These are phyloP conservation scores for Protobothrops mucrosquamatus DNA, from an alignment of 2,113 vertebrate genomes.

Conservation along the genomic window DNA sequence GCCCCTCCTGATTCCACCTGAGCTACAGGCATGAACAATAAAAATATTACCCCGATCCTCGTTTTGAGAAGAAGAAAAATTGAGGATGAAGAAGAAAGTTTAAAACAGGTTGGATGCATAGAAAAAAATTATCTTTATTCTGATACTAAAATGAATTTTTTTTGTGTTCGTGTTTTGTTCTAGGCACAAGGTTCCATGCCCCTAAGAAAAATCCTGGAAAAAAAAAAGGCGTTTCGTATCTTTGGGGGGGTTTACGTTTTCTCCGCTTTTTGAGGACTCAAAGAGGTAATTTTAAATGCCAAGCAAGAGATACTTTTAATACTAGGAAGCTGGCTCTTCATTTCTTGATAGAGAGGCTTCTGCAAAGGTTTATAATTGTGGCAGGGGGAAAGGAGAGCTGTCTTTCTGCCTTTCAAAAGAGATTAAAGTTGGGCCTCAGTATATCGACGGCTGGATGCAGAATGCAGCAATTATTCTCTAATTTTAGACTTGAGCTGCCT, in stretches of 20 bases:
- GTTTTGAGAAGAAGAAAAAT: background rate
- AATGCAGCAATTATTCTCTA: background rate
- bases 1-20: too few species aligned
- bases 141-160: background rate
- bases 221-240: background rate
- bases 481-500: background rate
- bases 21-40: background rate
- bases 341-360: background rate
- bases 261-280: background rate
- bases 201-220: background rate
- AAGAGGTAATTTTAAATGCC: background rate
- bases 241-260: background rate
- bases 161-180: background rate
- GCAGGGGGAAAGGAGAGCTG: too few species aligned
- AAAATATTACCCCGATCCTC: background rate
- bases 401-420: background rate
- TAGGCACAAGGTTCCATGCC: background rate
- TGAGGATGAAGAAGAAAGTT: background rate
- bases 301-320: background rate
- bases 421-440: background rate
- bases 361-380: background rate
- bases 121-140: background rate
- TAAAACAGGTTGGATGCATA: background rate
- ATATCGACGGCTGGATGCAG: background rate
- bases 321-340: background rate